These are phyloP conservation scores for Dione juno DNA, from an alignment of 2,888 invertebrate genomes.

Conservation along the genomic window DNA sequence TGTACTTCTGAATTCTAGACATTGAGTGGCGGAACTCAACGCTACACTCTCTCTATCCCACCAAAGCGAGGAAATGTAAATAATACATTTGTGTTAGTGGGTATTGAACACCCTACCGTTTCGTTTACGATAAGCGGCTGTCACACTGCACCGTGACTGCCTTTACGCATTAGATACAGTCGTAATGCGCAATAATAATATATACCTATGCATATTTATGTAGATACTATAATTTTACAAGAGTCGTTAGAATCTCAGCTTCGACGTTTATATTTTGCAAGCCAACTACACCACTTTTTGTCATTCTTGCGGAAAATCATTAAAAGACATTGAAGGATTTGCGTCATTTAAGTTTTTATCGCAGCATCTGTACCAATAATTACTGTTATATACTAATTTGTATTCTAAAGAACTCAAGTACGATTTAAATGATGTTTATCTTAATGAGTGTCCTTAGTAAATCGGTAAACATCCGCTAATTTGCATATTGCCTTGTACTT, in stretches of 20 bases:
- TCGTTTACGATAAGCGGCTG: too few species aligned
- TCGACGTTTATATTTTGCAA: neutral
- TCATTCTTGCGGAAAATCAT: slow-evolving; percentile 10
- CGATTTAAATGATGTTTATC: slow-evolving; percentile 26
- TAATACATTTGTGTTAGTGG: too few species aligned
- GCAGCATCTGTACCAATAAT: neutral
- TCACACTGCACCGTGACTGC: too few species aligned
- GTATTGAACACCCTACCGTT: too few species aligned
- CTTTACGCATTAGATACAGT: too few species aligned
- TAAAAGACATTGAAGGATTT: slow-evolving; percentile 18
- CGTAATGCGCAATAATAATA: too few species aligned
- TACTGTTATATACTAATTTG: neutral
- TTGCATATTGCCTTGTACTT: slow-evolving; percentile 32
- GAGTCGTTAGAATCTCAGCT: neutral
- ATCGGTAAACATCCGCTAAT: slow-evolving; percentile 38
- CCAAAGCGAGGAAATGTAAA: too few species aligned
- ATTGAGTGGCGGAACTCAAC: too few species aligned
- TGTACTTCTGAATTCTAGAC: too few species aligned
- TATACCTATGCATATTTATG: neutral
- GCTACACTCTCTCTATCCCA: too few species aligned
- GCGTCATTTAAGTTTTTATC: neutral
- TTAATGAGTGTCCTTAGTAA: slow-evolving; percentile 33
- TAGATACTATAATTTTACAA: neutral
- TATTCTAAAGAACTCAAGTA: slow-evolving; percentile 28
- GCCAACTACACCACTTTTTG: slow-evolving; percentile 3